These are phyloP conservation scores for Ascidia mentula DNA, from an alignment of 23 tunicate species.

Conservation along the genomic window DNA sequence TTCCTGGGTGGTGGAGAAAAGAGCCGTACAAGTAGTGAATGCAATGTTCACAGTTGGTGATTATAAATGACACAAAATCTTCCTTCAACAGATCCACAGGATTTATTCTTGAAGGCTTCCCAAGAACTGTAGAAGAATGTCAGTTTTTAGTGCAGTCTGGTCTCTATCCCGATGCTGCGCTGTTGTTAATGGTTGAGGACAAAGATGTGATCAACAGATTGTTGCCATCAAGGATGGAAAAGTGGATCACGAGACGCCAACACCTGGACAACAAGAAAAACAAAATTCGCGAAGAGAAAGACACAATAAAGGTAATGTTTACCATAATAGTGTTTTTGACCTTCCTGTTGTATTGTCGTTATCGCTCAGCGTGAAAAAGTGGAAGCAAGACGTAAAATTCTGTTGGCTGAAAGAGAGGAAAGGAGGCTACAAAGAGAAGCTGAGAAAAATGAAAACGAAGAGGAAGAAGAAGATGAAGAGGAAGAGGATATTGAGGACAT, in stretches of 20 bases:
- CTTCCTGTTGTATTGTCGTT: not conserved
- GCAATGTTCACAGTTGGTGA: not conserved
- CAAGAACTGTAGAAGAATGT: conserved; percentile 85
- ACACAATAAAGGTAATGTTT: conserved; percentile 47
- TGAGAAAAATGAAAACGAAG: conserved; percentile 59
- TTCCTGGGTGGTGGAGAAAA: conserved; percentile 72
- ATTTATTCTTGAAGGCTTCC: conserved; percentile 96
- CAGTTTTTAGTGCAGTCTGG: conserved; percentile 76
- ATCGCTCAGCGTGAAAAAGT: conserved; percentile 60
- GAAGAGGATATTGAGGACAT: conserved; percentile 83
- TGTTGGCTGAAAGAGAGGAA: conserved; percentile 62
- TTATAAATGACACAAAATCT: not conserved
- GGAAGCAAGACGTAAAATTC: conserved; percentile 55
- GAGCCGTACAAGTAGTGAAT: conserved; percentile 82
- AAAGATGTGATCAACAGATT: conserved; percentile 69
- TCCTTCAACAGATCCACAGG: conserved; percentile 64
- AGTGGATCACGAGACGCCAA: conserved; percentile 77
- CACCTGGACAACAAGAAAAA: conserved; percentile 55
- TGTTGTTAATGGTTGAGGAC: conserved; percentile 83
- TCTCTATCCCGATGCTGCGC: conserved; percentile 83
- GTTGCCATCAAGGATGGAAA: conserved; percentile 63
- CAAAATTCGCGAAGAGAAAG: conserved; percentile 53
- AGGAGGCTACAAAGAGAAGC: conserved; percentile 23
- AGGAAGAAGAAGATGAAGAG: conserved; percentile 83
- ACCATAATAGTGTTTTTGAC: not conserved